Evolutionary conservation across 2,113 vertebrate genomes (phyloP), one percentile per base, ranked within the genome.

Genomic region (Excalfactoria chinensis): DNA sequence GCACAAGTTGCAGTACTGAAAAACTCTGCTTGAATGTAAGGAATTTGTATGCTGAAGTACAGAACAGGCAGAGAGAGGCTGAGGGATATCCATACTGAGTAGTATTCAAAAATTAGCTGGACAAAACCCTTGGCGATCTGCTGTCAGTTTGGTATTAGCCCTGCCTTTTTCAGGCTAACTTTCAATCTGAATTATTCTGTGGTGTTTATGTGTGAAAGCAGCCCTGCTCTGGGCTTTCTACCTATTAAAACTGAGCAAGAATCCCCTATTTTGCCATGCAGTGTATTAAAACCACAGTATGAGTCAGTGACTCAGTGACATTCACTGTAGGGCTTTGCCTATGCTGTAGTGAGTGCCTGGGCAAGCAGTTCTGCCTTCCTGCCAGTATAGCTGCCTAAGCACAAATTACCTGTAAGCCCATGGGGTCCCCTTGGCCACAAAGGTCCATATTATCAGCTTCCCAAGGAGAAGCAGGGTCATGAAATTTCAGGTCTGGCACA

Each of bases 221-320:
- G 46, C 11, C 11, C 40, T 82, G 11, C 10, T 51, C 13, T 51
- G 64, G 75, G 35, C 3, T 88, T 84, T 88, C 51, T 9, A 53
- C 15, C 6, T 22, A 13, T 56, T 41, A 71, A 68, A 87, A 78
- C 35, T 34, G 63, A 74, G 40, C 28, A 75, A 89, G 77, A 59
- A 60, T 19, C 26, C 6, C 11, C 84, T 87, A 16, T 49, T 55
- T 9, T 43, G 21, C 9, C 32, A 43, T 0, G 0, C 5, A 35
- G 68, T 22, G 41, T 82, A 73, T 66, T 64, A 44, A 35, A 70
- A 37, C 7, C 32, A 41, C 30, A 44, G 22, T 28, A 19, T 0
- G 12, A 20, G 14, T 41, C 43, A 46, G 70, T 37, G n/a, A 37
- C 37, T 37, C 37, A 10, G 37, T 32, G 43, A 9, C 51, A 13